Evolutionary conservation across 1,140 invertebrate species (phyloP).

Genomic region (Aphidius ervi): DNA sequence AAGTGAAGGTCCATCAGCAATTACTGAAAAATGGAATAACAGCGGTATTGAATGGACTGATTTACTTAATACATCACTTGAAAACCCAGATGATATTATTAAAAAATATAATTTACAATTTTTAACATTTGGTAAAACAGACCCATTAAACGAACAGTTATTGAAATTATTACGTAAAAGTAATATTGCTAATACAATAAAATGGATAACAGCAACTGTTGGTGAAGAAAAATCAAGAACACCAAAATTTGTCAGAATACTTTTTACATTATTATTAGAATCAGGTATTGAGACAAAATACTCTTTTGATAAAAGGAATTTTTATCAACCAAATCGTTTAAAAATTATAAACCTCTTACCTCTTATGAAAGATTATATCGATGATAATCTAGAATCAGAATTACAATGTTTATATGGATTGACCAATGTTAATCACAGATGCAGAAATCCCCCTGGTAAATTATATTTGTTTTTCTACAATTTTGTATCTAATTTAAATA

Average conservation of each 20-base stretch:
- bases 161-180: too few species aligned
- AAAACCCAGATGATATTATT: too few species aligned
- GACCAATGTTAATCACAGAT: conserved; percentile 67
- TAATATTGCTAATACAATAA: too few species aligned
- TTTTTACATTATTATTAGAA: too few species aligned
- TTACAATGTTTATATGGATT: conserved; percentile 79
- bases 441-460: conserved; percentile 59
- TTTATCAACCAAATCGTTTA: conserved; percentile 41
- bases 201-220: conserved; percentile 32
- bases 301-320: not conserved
- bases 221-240: too few species aligned
- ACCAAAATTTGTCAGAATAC: too few species aligned
- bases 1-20: conserved; percentile 52
- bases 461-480: too few species aligned
- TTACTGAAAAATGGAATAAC: conserved; percentile 58
- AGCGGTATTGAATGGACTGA: conserved; percentile 53
- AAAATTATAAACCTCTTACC: conserved; percentile 49
- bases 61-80: too few species aligned
- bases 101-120: too few species aligned
- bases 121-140: too few species aligned
- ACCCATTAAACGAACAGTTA: too few species aligned
- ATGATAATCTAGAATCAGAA: conserved; percentile 64
- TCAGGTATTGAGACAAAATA: conserved; percentile 19
- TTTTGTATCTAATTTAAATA: too few species aligned
- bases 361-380: conserved; percentile 69